These are phyloP conservation scores for Sarcophaga carnaria DNA, from an alignment of 2,888 invertebrate genomes.

Conservation along the genomic window DNA sequence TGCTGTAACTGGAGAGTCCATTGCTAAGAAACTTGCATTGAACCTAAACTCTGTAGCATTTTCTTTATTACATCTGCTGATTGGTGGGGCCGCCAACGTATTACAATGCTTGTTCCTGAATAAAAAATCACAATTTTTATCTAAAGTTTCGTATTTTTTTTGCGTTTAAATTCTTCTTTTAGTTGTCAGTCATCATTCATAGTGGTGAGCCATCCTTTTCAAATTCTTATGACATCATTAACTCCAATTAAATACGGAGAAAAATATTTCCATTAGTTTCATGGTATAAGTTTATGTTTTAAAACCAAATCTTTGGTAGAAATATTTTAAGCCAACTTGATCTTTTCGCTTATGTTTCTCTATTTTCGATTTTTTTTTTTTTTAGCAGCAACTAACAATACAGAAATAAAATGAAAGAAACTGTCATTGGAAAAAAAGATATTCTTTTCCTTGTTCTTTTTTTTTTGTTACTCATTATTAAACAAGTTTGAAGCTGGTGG, in stretches of 20 bases:
- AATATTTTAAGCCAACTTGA: slow-evolving; percentile 46
- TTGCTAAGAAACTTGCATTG: too few relatives aligned
- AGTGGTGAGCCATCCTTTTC: not conserved
- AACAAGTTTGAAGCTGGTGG: slow-evolving; percentile 68
- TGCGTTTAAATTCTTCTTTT: too few relatives aligned
- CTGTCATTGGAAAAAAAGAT: slow-evolving; percentile 1
- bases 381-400: not conserved
- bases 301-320: slow-evolving; percentile 47
- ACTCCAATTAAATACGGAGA: slow-evolving; percentile 47
- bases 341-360: not conserved
- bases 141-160: too few relatives aligned
- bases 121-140: too few relatives aligned
- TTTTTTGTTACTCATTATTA: slow-evolving; percentile 43
- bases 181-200: too few relatives aligned
- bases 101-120: too few relatives aligned
- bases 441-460: not conserved
- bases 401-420: slow-evolving; percentile 14
- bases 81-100: too few relatives aligned
- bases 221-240: slow-evolving; percentile 12
- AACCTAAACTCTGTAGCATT: too few relatives aligned
- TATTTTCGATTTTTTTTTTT: not conserved
- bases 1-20: too few relatives aligned
- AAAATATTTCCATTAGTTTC: slow-evolving; percentile 34
- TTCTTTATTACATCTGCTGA: too few relatives aligned
- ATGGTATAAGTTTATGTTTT: slow-evolving; percentile 27